Evolutionary conservation across 1,140 invertebrate species (phyloP), one percentile per base, ranked within the genome.

Genomic region (Sipha flava): DNA sequence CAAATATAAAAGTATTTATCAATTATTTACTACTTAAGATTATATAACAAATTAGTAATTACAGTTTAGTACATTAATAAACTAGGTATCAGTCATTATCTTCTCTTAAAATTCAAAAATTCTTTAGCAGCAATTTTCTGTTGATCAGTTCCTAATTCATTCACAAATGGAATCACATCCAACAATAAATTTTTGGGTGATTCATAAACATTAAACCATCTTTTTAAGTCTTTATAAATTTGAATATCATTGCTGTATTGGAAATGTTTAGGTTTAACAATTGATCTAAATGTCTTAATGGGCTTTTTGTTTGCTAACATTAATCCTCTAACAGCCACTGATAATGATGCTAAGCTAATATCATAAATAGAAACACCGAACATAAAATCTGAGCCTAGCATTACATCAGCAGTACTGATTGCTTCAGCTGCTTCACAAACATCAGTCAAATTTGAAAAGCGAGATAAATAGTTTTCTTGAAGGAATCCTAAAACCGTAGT

Each of bases 401-500:
- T 86, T 68, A 86, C 86, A 83, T 92, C 90, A 1, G 89, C 87
- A 40, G 89, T 83, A 82, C 90, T 91, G 29, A 93, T 84, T 70
- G 88, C 86, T 80, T 90, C 85, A 0, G 88, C 84, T 16, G 90
- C 89, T 66, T 84, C 82, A 37, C 87, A 84, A 4, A 87, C 86
- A 83, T 91, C 86, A 40, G 88, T 85, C 5, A 91, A 87, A 79
- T 86, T 86, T 1, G 87, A 86, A 81, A 92, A 92, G 81, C 92
- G 92, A 54, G 89, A 88, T 34, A 92, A 83, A 85, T 92, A 93
- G 86, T 93, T 93, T 82, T 92, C 91, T 83, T 91, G 89, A 9
- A 93, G 84, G 83, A 93, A 92, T 70, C 88, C 87, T 0, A 90
- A 84, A 84, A 92, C 92, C 14, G 87, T 88, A 77, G 82, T 87